A percentile compares a stretch with the other conserved stretches of the same genome.
Evolutionary conservation across 1,140 invertebrate species (phyloP).

Genomic region (Epicauta chinensis): DNA sequence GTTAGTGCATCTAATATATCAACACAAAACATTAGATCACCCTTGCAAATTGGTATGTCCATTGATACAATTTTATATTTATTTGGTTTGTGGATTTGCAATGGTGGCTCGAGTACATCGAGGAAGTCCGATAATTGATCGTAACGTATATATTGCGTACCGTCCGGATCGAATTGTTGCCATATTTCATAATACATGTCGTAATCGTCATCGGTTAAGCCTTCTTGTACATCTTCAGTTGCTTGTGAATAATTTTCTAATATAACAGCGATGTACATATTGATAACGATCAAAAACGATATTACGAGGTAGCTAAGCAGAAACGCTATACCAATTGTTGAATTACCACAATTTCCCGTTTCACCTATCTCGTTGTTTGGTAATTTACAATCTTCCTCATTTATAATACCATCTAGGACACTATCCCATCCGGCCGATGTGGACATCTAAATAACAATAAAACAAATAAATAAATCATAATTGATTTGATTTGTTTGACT

Average conservation of each 20-base stretch:
- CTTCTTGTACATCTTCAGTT: slow-evolving; percentile 97
- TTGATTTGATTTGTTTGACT: slow-evolving; percentile 12
- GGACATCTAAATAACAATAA: slow-evolving; percentile 72
- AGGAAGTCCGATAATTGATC: slow-evolving; percentile 91
- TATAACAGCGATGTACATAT: slow-evolving; percentile 99
- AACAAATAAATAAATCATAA: not conserved
- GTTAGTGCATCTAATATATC: slow-evolving; percentile 95
- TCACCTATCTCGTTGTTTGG: slow-evolving; percentile 81
- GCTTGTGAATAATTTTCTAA: slow-evolving; percentile 96
- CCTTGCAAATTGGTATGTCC: slow-evolving; percentile 97
- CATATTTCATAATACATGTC: slow-evolving; percentile 99
- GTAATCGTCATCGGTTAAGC: slow-evolving; percentile 96
- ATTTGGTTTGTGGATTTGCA: slow-evolving; percentile 96
- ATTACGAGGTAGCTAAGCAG: slow-evolving; percentile 94
- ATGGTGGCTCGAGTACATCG: slow-evolving; percentile 86
- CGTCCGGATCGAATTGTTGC: slow-evolving; percentile 97
- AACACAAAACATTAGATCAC: slow-evolving; percentile 93
- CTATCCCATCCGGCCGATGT: slow-evolving; percentile 97
- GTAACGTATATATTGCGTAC: slow-evolving; percentile 94
- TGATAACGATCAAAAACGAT: slow-evolving; percentile 96
- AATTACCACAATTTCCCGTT: slow-evolving; percentile 86
- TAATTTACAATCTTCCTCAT: slow-evolving; percentile 85
- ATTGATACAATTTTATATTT: slow-evolving; percentile 98
- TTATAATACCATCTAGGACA: slow-evolving; percentile 92
- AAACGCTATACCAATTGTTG: slow-evolving; percentile 89